These are phyloP conservation scores for Zoanthus sociatus DNA, from an alignment of 92 coral and sea anemone genomes.

Conservation along the genomic window DNA sequence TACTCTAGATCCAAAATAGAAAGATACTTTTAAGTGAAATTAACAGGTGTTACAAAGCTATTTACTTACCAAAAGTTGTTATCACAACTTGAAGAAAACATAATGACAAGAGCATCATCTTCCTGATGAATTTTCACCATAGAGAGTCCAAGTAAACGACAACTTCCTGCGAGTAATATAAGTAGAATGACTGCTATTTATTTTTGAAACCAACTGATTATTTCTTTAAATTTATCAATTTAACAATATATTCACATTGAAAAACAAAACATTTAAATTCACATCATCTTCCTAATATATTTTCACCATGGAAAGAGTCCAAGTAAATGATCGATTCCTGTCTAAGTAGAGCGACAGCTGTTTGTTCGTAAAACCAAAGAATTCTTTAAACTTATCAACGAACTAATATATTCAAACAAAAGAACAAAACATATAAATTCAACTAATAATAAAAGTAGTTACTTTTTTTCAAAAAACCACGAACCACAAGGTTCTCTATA, in stretches of 20 bases:
- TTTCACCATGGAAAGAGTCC: not conserved
- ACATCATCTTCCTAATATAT: not conserved
- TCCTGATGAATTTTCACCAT: not conserved
- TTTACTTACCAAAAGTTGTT: not conserved
- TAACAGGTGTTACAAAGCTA: no score
- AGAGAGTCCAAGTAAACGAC: not conserved
- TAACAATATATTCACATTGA: no score
- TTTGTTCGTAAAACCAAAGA: not conserved
- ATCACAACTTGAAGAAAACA: not conserved
- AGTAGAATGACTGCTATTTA: no score
- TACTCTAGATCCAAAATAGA: no score
- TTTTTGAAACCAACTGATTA: no score
- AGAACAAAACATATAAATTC: not conserved
- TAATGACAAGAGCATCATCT: not conserved
- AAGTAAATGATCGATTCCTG: not conserved
- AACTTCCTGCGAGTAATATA: no score
- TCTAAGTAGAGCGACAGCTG: not conserved
- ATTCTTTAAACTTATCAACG: not conserved
- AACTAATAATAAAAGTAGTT: not conserved
- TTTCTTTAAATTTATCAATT: no score
- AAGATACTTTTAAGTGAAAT: no score
- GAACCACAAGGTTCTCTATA: not conserved
- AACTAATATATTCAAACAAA: not conserved
- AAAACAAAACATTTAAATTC: no score
- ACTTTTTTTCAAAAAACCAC: not conserved